These are phyloP conservation scores for Lysandra bellargus DNA, from an alignment of 2,888 invertebrate species.

Conservation along the genomic window DNA sequence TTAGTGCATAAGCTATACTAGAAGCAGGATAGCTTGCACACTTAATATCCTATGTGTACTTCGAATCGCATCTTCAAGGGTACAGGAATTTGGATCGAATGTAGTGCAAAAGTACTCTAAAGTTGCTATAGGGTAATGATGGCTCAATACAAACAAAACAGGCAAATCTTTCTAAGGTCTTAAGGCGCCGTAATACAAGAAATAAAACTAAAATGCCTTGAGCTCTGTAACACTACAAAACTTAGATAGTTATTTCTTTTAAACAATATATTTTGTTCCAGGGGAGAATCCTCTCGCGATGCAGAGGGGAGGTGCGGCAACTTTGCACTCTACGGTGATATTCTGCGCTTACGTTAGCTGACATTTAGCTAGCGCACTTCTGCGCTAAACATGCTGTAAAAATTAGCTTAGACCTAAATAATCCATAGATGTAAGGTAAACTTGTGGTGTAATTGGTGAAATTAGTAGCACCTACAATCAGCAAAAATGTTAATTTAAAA, in stretches of 20 bases:
- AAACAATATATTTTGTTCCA: conserved; percentile 48
- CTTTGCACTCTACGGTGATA: conserved; percentile 60
- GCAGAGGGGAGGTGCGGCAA: conserved; percentile 67
- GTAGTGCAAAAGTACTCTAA: too few species aligned
- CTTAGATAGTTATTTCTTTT: conserved; percentile 27
- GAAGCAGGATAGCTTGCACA: too few species aligned
- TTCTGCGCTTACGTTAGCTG: conserved; percentile 60
- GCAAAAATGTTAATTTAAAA: not conserved
- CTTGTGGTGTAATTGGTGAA: conserved; percentile 1
- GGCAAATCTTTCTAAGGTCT: not conserved
- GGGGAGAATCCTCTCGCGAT: conserved; percentile 77
- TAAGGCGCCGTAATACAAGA: not conserved
- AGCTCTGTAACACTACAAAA: not conserved
- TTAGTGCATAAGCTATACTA: too few species aligned
- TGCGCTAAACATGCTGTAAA: conserved; percentile 55
- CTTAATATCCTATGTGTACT: too few species aligned
- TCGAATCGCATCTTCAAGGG: too few species aligned
- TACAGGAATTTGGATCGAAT: too few species aligned
- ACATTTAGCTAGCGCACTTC: conserved; percentile 67
- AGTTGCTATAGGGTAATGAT: too few species aligned
- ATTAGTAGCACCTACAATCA: not conserved
- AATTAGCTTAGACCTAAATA: conserved; percentile 34
- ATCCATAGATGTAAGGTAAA: conserved; percentile 11
- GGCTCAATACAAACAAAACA: too few species aligned
- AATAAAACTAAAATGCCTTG: not conserved